Evolutionary conservation across 1,140 invertebrate genomes (phyloP).

Genomic region (Idris sp.): DNA sequence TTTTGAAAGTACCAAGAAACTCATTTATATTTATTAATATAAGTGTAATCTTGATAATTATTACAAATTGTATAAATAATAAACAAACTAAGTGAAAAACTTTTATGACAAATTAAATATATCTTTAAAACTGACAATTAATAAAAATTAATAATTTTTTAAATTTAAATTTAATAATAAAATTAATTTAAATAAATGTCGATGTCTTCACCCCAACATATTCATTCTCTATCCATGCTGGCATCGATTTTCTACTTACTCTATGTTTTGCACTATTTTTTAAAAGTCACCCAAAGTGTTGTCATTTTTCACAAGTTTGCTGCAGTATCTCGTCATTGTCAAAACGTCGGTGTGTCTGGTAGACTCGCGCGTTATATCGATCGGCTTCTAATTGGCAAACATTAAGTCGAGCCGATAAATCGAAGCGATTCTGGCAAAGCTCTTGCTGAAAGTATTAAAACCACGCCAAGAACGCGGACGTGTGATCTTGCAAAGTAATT

Average conservation of each 20-base stretch:
- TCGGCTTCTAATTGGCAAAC: conserved; percentile 52
- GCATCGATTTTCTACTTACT: conserved; percentile 45
- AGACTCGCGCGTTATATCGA: conserved; percentile 36
- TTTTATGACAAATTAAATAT: too few species aligned
- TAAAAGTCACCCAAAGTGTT: conserved; percentile 14
- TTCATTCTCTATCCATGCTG: not conserved
- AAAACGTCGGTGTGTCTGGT: conserved; percentile 13
- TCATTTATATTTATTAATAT: too few species aligned
- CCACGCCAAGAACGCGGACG: conserved; percentile 37
- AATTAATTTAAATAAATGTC: too few species aligned
- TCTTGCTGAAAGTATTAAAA: conserved; percentile 36
- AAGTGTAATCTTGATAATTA: too few species aligned
- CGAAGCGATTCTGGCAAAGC: conserved; percentile 44
- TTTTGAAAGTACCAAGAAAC: too few species aligned
- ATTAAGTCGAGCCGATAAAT: conserved; percentile 40
- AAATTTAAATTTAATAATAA: too few species aligned
- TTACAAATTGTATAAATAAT: too few species aligned
- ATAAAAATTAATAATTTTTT: too few species aligned
- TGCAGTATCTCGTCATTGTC: conserved; percentile 39
- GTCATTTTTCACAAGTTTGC: conserved; percentile 44
- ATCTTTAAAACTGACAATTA: too few species aligned
- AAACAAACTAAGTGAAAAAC: too few species aligned
- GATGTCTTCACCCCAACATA: too few species aligned
- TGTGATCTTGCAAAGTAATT: conserved; percentile 45
- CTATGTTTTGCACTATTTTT: conserved; percentile 13